Base-by-base conservation (phyloP, 1,140 invertebrate genomes). In the Drosophila athabasca region DNA sequence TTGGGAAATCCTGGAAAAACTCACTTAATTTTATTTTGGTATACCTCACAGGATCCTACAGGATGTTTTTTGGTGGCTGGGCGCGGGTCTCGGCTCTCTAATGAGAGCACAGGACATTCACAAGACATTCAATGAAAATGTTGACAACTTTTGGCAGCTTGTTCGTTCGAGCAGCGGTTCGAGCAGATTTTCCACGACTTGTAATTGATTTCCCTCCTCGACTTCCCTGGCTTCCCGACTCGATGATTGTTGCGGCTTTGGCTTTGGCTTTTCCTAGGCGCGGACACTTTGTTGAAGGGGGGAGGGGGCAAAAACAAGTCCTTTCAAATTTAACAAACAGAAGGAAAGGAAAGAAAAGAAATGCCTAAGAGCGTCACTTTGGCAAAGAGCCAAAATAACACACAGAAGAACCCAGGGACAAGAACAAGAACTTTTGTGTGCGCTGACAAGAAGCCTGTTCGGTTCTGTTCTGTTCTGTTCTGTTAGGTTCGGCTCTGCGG, bases 331-430 rank as follows among this genome's bases (percentile, higher is more conserved):
- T 76, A 71, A 69, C 67, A 70, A 69, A 69, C 64, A 69, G 39
- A 26, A 7, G 8, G 2, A 5, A 11, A 55, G 29, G 15, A 51
- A 45, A 45, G 51, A 26, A 68, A 70, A 69, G 51, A 87, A 87
- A 88, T 87, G 82, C 82, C 82, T 87, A 87, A 88, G 78, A 87
- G 82, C 82, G 82, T 80, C 83, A 88, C 82, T 87, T 87, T 87
- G 82, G 82, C 82, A 72, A 24, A 24, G 66, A 48, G 81, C 81
- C 81, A 85, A 87, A 74, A 62, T 49, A 73, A 26, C 45, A 62
- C 59, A 55, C 65, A 52, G 29, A 39, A 76, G 62, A 65, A 77
- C 70, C 43, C 49, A 68, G 31, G 11, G 58, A 54, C 62, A 57
- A 49, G 74, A 51, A 43, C 71, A 55, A 57, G 67, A 76, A 76